Evolutionary conservation across 2,888 invertebrate genomes (phyloP), one percentile per base, ranked within the genome.

Genomic region (Agrotis puta): DNA sequence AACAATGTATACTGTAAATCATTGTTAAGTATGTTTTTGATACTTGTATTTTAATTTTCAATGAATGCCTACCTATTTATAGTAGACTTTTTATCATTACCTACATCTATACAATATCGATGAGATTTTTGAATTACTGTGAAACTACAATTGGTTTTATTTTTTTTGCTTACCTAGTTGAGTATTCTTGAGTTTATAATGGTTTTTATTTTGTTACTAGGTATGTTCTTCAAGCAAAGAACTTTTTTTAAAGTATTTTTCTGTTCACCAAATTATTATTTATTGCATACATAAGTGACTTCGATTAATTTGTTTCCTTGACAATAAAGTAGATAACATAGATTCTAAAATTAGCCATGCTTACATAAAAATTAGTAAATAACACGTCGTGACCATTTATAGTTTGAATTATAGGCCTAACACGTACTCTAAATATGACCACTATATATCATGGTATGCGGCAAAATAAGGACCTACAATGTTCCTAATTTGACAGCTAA

Each of bases 1-100:
- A 74, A 79, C 80, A 83, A 81, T 79, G 74, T 77, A 33, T 33
- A 79, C 70, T 65, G 81, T 88, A 88, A 88, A 79, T 88, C 88
- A 88, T 72, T 83, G 84, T 68, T 76, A 81, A 78, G 79, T 83
- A 82, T 85, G 82, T 83, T 83, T 74, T 74, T 81, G 84, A 84
- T 84, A 86, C 80, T 79, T 75, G 80, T 86, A 86, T 84, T 87
- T 78, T 82, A 86, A 88, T 84, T 85, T 85, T 86, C 86, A 84
- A 85, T 84, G 84, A 85, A 79, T 67, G 20, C 51, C 61, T 84
- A 76, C 73, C 83, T 85, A 83, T 82, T 85, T 81, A 67, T 24
- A 73, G 64, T 66, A 43, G 47, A 83, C 74, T 88, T 89, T 88
- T 88, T 88, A 71, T 81, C 71, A 74, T 71, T 72, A 61, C 39